Evolutionary conservation across 2,113 vertebrate species (phyloP), one percentile per base, ranked within the genome.

Genomic region (Rhinopomastus cyanomelas): DNA sequence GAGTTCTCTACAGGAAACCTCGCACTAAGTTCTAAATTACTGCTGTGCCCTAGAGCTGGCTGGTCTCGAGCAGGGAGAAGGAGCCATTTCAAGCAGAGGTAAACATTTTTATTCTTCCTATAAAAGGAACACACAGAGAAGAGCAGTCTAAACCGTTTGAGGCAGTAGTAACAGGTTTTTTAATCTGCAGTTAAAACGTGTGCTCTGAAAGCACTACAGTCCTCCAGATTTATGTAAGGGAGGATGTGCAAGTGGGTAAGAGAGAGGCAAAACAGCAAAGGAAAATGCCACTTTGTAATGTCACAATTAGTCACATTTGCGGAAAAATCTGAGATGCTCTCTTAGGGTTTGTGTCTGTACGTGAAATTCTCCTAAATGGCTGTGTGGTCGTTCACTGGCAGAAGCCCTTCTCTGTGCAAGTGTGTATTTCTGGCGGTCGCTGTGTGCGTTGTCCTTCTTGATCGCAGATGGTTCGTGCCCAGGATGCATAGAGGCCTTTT

Each of bases 111-210:
- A 55, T 91, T 72, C 49, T 86, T 83, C 49, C 95, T 95, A 79
- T 96, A 90, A 95, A 96, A 95, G 88, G 92, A 86, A 86, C 95
- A 93, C 80, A 91, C 92, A 93, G 85, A 93, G 92, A 59, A 62
- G 32, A 91, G 81, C 77, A 76, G 86, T 93, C 59, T 87, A 90
- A 95, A 91, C 83, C 76, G 49, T 86, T 61, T 65, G 61, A 90
- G 73, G 83, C 83, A 65, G 32, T 55, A 65, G 85, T 88, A 95
- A 81, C 57, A 51, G 61, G 80, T 91, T 42, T 91, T 92, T 20
- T 1, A 86, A 68, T 86, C 73, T 93, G 73, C 66, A 78, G 42
- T 91, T 95, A 81, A 92, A 94, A 61, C 32, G 73, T 83, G 29
- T 44, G 2, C 46, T 94, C 53, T 56, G 80, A 36, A 92, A 90